Percentiles rank a stretch among this genome's conserved stretches.
These are phyloP conservation scores for Paraescarpia echinospica DNA, from an alignment of 1,140 invertebrate genomes.

Conservation along the genomic window DNA sequence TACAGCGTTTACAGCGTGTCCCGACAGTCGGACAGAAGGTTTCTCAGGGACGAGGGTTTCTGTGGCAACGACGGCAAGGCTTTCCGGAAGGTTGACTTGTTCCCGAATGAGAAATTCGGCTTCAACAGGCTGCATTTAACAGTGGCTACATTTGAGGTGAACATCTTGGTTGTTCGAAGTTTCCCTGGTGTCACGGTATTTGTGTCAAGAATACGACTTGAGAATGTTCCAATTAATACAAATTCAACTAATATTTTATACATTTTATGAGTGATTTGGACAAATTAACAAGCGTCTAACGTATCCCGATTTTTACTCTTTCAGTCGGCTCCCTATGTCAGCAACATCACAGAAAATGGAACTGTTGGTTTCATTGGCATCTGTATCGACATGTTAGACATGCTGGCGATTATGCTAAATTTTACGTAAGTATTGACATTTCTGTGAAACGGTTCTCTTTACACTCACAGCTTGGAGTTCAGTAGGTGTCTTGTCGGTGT, in stretches of 20 bases:
- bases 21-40: not conserved
- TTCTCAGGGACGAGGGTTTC: not conserved
- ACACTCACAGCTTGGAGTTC: not conserved
- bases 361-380: not conserved
- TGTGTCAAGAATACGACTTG: too few species aligned
- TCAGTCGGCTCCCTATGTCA: not conserved
- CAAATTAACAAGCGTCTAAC: not conserved
- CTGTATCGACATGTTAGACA: slow-evolving; percentile 2
- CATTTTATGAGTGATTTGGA: not conserved
- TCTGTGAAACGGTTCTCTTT: not conserved
- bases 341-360: not conserved
- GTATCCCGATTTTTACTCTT: not conserved
- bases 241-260: too few species aligned
- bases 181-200: not conserved
- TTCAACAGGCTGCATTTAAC: not conserved
- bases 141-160: not conserved
- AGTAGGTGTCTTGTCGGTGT: not conserved
- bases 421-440: slow-evolving; percentile 12
- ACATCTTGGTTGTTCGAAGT: not conserved
- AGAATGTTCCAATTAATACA: too few species aligned
- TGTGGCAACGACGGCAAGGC: slow-evolving; percentile 1
- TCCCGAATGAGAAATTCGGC: slow-evolving; percentile 1
- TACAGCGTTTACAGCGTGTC: not conserved
- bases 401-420: not conserved
- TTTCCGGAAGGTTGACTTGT: not conserved